Evolutionary conservation across 2,888 invertebrate species (phyloP).

Genomic region (Cataglyphis altisquamis): DNA sequence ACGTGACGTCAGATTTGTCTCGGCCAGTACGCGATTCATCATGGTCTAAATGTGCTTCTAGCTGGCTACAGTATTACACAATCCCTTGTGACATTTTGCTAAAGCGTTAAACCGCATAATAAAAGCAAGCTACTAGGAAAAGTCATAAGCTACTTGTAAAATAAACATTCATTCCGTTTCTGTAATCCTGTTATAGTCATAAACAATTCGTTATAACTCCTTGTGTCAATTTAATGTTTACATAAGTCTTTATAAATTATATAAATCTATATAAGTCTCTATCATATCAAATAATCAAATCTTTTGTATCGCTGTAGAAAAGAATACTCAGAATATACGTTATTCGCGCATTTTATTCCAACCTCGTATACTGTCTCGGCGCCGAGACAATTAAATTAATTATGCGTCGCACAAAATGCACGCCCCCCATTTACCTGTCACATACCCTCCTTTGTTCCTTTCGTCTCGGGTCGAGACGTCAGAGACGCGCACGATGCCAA

Average conservation of each 20-base stretch:
- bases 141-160: not conserved
- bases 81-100: not conserved
- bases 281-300: not conserved
- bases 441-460: slow-evolving; percentile 48
- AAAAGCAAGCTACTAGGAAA: slow-evolving; percentile 6
- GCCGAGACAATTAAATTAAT: slow-evolving; percentile 49
- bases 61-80: not conserved
- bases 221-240: not conserved
- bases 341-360: slow-evolving; percentile 31
- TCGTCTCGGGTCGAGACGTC: slow-evolving; percentile 53
- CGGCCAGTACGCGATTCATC: slow-evolving; percentile 22
- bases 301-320: not conserved
- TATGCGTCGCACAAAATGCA: slow-evolving; percentile 50
- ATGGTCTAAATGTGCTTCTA: not conserved
- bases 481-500: slow-evolving; percentile 53
- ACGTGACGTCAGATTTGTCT: slow-evolving; percentile 38
- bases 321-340: not conserved
- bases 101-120: not conserved
- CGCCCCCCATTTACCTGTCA: slow-evolving; percentile 52
- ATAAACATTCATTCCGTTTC: not conserved
- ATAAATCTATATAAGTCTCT: not conserved
- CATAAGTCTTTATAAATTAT: not conserved
- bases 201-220: not conserved
- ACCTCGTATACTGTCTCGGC: slow-evolving; percentile 14
- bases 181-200: not conserved